Evolutionary conservation across 2,113 vertebrate genomes (phyloP).

Genomic region (Climacteris rufus): DNA sequence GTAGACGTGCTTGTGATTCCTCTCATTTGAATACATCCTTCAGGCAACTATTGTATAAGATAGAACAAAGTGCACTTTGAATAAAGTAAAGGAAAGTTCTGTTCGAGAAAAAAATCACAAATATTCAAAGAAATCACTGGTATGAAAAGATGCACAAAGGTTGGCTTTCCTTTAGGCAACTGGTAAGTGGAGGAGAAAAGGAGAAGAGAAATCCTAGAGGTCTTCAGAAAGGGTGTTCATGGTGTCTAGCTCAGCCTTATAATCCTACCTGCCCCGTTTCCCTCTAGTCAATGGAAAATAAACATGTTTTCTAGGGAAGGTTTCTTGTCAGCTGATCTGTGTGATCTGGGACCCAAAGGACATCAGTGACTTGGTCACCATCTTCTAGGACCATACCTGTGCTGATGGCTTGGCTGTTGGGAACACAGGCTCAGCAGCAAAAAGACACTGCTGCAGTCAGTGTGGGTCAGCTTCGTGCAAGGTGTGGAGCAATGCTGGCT

Average conservation of each 20-base stretch:
- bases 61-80: background rate
- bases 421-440: background rate
- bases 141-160: too few relatives aligned
- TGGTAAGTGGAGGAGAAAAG: background rate
- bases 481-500: background rate
- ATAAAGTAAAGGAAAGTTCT: background rate
- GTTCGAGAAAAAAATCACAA: background rate
- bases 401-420: background rate
- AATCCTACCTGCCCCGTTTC: background rate
- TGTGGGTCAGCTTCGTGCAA: accelerated
- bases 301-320: background rate
- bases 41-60: background rate
- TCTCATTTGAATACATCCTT: background rate
- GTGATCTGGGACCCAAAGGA: background rate
- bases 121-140: too few relatives aligned
- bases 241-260: background rate
- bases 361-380: background rate
- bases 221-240: background rate
- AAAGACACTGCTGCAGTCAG: background rate
- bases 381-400: background rate
- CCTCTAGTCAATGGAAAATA: background rate
- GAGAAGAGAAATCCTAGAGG: background rate
- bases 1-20: background rate
- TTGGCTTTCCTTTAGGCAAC: background rate
- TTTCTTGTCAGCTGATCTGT: background rate